Conservation (phyloP, 1,140 invertebrate species). For the Lasioglossum baleicum region DNA sequence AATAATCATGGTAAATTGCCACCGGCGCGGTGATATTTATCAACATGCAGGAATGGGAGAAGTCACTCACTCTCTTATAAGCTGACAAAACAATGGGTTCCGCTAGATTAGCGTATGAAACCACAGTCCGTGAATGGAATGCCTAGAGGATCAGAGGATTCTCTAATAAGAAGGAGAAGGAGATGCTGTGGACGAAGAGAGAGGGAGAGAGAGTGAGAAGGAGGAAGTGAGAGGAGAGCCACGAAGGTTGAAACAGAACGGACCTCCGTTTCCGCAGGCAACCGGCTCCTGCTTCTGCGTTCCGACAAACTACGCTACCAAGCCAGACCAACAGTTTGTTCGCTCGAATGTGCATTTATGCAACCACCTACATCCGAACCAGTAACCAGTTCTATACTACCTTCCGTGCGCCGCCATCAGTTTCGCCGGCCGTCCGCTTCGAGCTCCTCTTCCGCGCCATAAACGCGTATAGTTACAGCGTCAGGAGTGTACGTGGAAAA, state of each 20-base stretch:
- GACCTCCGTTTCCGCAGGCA: constrained; percentile 54
- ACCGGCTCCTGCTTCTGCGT: constrained; percentile 52
- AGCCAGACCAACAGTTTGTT: constrained; percentile 50
- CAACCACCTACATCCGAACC: constrained; percentile 17
- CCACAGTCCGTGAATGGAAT: neutral
- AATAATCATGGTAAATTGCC: neutral
- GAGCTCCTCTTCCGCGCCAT: constrained; percentile 57
- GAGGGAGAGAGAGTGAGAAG: neutral
- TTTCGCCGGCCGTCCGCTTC: constrained; percentile 51
- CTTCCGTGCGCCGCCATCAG: constrained; percentile 47
- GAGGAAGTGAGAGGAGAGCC: no score
- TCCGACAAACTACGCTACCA: constrained; percentile 57
- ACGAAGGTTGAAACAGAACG: constrained; percentile 45
- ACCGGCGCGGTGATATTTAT: neutral
- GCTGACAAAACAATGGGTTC: constrained; percentile 7
- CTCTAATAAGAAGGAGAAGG: neutral
- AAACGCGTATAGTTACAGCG: constrained; percentile 41
- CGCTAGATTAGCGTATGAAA: constrained; percentile 32
- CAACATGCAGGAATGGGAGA: neutral
- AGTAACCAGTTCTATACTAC: constrained; percentile 15
- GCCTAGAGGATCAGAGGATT: neutral
- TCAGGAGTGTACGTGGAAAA: constrained; percentile 33
- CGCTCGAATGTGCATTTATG: constrained; percentile 62
- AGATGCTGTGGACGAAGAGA: neutral
- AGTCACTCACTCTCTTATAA: constrained; percentile 3